Evolutionary conservation across 2,797 vertebrate species (phyloP).

Genomic region (Antrozous pallidus): DNA sequence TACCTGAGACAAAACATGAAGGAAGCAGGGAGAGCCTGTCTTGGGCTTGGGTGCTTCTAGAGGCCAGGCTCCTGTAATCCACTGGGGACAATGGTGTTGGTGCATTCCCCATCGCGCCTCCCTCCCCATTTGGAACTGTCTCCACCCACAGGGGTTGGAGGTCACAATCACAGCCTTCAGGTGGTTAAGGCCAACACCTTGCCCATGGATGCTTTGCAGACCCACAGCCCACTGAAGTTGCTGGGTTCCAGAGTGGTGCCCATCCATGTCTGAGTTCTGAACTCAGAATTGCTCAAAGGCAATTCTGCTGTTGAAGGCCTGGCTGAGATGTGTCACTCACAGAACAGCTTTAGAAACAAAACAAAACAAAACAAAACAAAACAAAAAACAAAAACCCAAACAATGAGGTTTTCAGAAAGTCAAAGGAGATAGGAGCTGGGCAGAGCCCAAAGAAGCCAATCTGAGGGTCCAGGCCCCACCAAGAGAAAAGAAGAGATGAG

Average conservation of each 20-base stretch:
- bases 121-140: background rate
- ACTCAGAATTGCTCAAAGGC: background rate
- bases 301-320: background rate
- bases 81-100: background rate
- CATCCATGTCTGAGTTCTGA: background rate
- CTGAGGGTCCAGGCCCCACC: background rate
- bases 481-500: background rate
- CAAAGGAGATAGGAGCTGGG: background rate
- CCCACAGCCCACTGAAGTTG: background rate
- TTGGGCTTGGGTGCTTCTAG: background rate
- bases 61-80: background rate
- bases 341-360: background rate
- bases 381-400: too few relatives aligned
- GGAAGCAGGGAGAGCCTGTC: background rate
- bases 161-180: background rate
- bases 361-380: background rate
- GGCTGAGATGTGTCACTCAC: background rate
- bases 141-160: background rate
- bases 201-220: background rate
- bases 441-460: background rate
- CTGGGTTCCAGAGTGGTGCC: background rate
- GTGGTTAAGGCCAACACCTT: background rate
- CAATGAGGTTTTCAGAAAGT: background rate
- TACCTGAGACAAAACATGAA: background rate
- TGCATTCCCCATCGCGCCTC: accelerated